A percentile compares a stretch with the other conserved stretches of the same genome.
Conservation (phyloP, 2,113 vertebrate genomes). For the Megaptera novaeangliae region DNA sequence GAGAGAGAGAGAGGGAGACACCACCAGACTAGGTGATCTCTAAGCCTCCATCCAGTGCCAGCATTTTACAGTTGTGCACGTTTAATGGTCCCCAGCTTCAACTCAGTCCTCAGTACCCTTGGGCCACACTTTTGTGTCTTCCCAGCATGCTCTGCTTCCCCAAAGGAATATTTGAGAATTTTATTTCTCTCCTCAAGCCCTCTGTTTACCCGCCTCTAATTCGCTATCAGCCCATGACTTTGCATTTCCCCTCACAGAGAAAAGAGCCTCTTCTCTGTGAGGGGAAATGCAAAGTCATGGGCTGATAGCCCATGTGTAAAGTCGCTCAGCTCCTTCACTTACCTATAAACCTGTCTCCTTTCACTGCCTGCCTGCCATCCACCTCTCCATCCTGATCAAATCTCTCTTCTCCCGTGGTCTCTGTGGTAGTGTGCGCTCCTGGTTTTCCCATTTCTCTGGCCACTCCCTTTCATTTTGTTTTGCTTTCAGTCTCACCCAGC, state of each 20-base stretch:
- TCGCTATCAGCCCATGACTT: conserved; percentile 13
- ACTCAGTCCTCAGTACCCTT: neutral
- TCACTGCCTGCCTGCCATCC: neutral
- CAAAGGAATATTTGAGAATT: conserved; percentile 39
- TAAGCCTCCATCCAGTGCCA: neutral
- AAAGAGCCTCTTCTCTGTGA: neutral
- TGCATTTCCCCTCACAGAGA: conserved; percentile 39
- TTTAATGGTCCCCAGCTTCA: conserved; percentile 14
- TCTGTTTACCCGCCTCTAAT: conserved; percentile 6
- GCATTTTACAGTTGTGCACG: neutral
- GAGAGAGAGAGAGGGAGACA: neutral
- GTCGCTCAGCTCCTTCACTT: neutral
- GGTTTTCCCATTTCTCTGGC: neutral
- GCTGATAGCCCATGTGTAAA: neutral
- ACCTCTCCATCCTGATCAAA: neutral
- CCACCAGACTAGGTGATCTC: neutral
- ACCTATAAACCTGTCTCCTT: neutral
- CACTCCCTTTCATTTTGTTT: neutral
- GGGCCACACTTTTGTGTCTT: conserved; percentile 41
- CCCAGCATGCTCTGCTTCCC: conserved; percentile 49
- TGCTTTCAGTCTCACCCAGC: neutral
- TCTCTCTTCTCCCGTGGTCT: neutral
- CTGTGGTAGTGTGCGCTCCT: neutral
- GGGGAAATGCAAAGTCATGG: too few relatives aligned
- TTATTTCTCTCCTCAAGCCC: conserved; percentile 32